Evolutionary conservation across 2,888 invertebrate species (phyloP).

Genomic region (Creontiades dilutus): DNA sequence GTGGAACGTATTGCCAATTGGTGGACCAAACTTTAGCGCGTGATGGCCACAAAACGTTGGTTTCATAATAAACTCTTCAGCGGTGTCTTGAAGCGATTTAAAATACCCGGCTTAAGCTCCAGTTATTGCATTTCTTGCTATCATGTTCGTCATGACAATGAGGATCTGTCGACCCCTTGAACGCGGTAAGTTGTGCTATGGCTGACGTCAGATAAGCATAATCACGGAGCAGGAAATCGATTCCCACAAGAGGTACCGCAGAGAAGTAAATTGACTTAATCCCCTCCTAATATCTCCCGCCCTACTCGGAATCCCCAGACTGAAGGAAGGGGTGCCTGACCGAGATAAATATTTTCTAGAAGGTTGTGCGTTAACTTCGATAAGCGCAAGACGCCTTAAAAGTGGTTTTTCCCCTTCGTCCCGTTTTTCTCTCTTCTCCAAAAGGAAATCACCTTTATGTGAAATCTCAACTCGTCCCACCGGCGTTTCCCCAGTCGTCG

Average conservation of each 20-base stretch:
- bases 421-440: neutral
- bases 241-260: neutral
- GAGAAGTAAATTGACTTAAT: neutral
- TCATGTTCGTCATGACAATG: too few species aligned
- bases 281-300: neutral
- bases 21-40: too few species aligned
- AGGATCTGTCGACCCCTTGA: too few species aligned
- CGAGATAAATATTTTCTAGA: constrained; percentile 9
- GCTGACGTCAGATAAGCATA: too few species aligned
- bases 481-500: neutral
- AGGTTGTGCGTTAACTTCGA: neutral
- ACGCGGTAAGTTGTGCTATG: too few species aligned
- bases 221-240: neutral
- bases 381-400: neutral
- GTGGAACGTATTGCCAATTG: too few species aligned
- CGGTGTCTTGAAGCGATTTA: too few species aligned
- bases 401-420: neutral
- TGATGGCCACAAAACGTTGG: too few species aligned
- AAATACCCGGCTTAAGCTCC: too few species aligned
- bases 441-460: neutral
- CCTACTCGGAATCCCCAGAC: neutral
- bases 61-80: too few species aligned
- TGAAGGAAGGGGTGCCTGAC: neutral
- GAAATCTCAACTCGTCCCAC: constrained; percentile 24
- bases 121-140: too few species aligned